Evolutionary conservation across 2,888 invertebrate species (phyloP).

Genomic region (Meloe dianella): DNA sequence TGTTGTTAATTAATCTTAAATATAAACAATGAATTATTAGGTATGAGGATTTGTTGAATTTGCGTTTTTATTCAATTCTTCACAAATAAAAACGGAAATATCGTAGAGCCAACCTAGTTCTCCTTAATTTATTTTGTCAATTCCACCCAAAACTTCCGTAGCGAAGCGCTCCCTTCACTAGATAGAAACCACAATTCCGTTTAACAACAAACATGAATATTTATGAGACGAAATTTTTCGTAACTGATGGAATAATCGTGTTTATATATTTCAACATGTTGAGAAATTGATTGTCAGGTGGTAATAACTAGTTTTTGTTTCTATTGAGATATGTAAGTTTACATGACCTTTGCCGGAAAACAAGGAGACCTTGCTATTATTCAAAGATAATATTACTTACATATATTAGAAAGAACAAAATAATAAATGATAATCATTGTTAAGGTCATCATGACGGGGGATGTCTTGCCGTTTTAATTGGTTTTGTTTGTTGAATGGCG

Average conservation of each 20-base stretch:
- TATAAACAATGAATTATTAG: too few relatives aligned
- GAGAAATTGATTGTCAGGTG: not conserved
- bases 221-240: not conserved
- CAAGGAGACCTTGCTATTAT: not conserved
- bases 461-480: not conserved
- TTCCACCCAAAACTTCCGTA: not conserved
- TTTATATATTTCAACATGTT: not conserved
- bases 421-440: not conserved
- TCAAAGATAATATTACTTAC: too few relatives aligned
- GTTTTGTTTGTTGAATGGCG: not conserved
- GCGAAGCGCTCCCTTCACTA: not conserved
- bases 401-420: not conserved
- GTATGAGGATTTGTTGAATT: too few relatives aligned
- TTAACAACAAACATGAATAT: not conserved
- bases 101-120: too few relatives aligned
- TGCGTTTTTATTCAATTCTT: too few relatives aligned
- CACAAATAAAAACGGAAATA: too few relatives aligned
- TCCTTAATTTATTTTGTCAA: too few relatives aligned
- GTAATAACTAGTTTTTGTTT: too few relatives aligned
- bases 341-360: not conserved
- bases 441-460: not conserved
- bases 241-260: not conserved
- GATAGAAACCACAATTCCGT: not conserved
- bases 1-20: too few relatives aligned
- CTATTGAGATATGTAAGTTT: not conserved